phyloP scores from a whole-genome alignment of 2,888 invertebrate genomes.

The Thymelicus sylvestris region DNA sequence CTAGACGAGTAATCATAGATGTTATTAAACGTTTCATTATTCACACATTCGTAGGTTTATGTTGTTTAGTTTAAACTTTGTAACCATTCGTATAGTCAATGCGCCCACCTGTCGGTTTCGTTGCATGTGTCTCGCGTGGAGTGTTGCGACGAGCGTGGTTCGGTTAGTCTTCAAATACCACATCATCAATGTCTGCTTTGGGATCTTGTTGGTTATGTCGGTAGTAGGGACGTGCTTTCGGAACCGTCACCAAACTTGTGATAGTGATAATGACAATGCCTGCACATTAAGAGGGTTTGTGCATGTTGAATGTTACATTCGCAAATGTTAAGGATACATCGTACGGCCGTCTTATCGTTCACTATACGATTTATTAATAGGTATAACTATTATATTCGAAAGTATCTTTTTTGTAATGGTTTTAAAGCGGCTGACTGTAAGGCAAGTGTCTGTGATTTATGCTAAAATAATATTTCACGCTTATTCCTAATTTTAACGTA shows the following conservation, averaged over 20 bases:
- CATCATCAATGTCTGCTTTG: conserved; percentile 24
- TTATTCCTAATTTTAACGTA: conserved; percentile 74
- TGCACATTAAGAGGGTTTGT: background rate
- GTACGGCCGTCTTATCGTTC: conserved; percentile 22
- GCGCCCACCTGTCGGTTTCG: conserved; percentile 75
- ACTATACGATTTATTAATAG: conserved; percentile 23
- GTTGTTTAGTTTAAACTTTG: conserved; percentile 50
- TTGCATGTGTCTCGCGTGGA: conserved; percentile 49
- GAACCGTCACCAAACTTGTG: background rate
- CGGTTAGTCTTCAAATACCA: conserved; percentile 41
- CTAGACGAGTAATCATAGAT: conserved; percentile 50
- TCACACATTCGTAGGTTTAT: conserved; percentile 52
- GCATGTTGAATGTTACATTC: background rate
- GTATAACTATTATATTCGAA: conserved; percentile 21
- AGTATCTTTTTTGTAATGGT: conserved; percentile 43
- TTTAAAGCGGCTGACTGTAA: conserved; percentile 69
- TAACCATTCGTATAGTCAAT: conserved; percentile 72
- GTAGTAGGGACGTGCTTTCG: background rate
- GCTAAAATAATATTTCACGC: conserved; percentile 77
- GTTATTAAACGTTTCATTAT: conserved; percentile 50
- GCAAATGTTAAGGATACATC: conserved; percentile 2
- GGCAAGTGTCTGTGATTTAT: conserved; percentile 83
- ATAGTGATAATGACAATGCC: conserved; percentile 2
- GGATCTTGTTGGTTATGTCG: background rate
- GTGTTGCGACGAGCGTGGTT: conserved; percentile 48